Evolutionary conservation across 2,888 invertebrate species (phyloP), one percentile per base, ranked within the genome.

Genomic region (Plebejus anna): DNA sequence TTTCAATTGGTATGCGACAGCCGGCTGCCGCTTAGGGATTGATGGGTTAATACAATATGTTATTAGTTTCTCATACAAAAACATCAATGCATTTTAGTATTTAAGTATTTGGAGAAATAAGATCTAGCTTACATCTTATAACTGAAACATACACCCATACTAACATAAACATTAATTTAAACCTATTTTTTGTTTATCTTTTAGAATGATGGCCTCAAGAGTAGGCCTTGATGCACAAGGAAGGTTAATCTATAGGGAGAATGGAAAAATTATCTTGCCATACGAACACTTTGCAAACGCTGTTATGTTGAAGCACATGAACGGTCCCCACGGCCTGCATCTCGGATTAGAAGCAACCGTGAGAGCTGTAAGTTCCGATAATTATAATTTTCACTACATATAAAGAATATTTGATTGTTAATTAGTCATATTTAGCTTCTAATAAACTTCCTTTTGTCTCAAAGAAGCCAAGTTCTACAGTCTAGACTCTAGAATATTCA

Each of bases 231-330:
- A 98, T 88, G 96, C 96, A 28, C 97, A 97, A 92, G 97, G 97
- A 71, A 95, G 97, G 85, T 90, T 97, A 79, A 97, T 98, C 84
- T 91, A 97, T 75, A 94, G 97, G 78, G 97, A 97, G 87, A 97
- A 97, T 94, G 97, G 97, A 11, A 98, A 97, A 94, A 97, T 98
- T 83, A 97, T 98, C 79, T 90, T 98, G 77, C 97, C 97, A 2
- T 97, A 97, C 89, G 97, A 98, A 89, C 97, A 98, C 87, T 98
- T 97, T 94, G 97, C 97, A 1, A 97, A 97, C 94, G 97, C 97
- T 76, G 97, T 98, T 6, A 97, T 97, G 97, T 88, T 98, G 81
- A 98, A 97, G 85, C 97, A 98, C 85, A 97, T 97, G 97, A 97
- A 97, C 84, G 97, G 97, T 0, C 97, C 97, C 0, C 97, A 97